These are phyloP conservation scores for Pachyseris speciosa DNA, from an alignment of 64 coral and sea anemone genomes.

Conservation along the genomic window DNA sequence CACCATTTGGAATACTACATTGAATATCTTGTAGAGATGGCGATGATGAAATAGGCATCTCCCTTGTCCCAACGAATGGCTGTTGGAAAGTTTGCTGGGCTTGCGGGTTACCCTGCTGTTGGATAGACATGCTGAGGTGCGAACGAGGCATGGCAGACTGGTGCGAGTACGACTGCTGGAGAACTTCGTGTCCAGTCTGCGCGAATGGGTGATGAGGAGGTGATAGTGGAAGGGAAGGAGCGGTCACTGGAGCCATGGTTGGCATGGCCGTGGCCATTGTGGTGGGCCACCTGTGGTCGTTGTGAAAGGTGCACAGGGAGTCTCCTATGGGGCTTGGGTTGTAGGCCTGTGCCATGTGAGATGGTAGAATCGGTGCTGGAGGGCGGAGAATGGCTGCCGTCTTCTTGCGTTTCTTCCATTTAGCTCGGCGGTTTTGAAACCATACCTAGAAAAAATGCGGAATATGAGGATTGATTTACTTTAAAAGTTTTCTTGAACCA, in stretches of 20 bases:
- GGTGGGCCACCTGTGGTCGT: slow-evolving; percentile 98
- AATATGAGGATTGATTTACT: too few relatives aligned
- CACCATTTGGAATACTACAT: slow-evolving; percentile 94
- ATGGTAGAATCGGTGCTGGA: slow-evolving; percentile 92
- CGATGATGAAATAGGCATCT: slow-evolving; percentile 99
- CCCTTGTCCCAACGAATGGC: slow-evolving; percentile 71
- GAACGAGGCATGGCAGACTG: slow-evolving; percentile 90
- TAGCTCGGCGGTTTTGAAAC: slow-evolving; percentile 99
- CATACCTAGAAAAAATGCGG: slow-evolving; percentile 78
- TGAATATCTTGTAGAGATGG: slow-evolving; percentile 98
- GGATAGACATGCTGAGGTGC: slow-evolving; percentile 86
- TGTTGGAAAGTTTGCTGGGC: slow-evolving; percentile 88
- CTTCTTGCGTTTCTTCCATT: slow-evolving; percentile 99
- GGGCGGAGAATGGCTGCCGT: slow-evolving; percentile 93
- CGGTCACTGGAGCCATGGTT: slow-evolving; percentile 93
- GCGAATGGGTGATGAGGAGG: slow-evolving; percentile 93
- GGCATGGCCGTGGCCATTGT: slow-evolving; percentile 88
- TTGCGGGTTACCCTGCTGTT: slow-evolving; percentile 82
- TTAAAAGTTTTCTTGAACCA: too few relatives aligned
- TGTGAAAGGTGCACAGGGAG: slow-evolving; percentile 94
- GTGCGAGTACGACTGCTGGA: slow-evolving; percentile 92
- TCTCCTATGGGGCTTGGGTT: slow-evolving; percentile 93
- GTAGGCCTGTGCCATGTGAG: slow-evolving; percentile 96
- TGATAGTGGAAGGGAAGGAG: slow-evolving; percentile 83
- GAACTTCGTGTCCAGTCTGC: slow-evolving; percentile 90